phyloP scores from a whole-genome alignment of 2,888 invertebrate species.

The Lepidonotus clava region DNA sequence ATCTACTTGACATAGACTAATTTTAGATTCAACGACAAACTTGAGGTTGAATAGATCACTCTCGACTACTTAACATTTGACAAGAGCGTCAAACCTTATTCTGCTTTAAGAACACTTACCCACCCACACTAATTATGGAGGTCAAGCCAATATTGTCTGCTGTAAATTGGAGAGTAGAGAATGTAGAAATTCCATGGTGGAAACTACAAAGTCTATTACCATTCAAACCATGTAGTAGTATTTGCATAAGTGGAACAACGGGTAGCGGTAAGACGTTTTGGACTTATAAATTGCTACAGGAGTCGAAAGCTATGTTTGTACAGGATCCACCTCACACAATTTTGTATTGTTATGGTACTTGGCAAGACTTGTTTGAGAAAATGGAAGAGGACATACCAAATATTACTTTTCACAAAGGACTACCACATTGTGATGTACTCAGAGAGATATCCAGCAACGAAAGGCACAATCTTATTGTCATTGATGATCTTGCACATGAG shows the following conservation, averaged over 20 bases:
- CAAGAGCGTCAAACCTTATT: no score
- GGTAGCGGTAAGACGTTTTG: conserved; percentile 24
- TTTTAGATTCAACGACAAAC: no score
- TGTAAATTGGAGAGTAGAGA: not conserved
- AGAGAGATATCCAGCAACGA: not conserved
- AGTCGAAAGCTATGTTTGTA: not conserved
- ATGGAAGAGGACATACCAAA: not conserved
- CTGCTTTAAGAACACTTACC: no score
- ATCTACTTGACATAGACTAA: no score
- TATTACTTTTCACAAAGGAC: not conserved
- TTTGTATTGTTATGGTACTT: conserved; percentile 19
- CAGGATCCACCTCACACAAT: not conserved
- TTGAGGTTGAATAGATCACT: no score
- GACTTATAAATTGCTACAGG: not conserved
- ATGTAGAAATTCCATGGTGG: not conserved
- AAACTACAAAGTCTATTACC: not conserved
- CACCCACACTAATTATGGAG: no score
- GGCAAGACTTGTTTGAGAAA: not conserved
- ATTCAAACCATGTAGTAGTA: not conserved
- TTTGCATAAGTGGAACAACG: not conserved
- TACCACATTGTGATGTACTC: not conserved
- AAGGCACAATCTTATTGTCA: not conserved
- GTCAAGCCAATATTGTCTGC: no score
- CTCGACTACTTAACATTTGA: no score
- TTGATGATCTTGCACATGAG: conserved; percentile 41